A percentile compares a stretch with the other conserved stretches of the same genome.
phyloP scores from a whole-genome alignment of 2,113 vertebrate genomes.

The Phrynosoma platyrhinos region DNA sequence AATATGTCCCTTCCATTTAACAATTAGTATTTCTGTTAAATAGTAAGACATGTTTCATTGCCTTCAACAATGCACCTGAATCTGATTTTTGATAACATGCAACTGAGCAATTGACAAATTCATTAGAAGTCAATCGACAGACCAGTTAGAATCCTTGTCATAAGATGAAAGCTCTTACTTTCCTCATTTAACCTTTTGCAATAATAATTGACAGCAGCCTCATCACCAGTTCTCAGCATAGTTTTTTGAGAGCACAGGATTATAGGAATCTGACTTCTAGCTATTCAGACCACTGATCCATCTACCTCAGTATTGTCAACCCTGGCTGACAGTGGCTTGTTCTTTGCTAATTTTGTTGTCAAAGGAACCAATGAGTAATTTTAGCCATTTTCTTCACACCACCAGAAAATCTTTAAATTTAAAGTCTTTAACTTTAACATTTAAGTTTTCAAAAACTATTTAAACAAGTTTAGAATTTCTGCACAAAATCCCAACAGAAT shows the following conservation, averaged over 20 bases:
- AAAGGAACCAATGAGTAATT: too few relatives aligned
- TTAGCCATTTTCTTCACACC: too few relatives aligned
- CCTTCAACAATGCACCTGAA: background rate
- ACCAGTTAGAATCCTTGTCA: background rate
- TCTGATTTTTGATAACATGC: background rate
- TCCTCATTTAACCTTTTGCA: background rate
- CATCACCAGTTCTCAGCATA: background rate
- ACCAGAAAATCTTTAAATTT: too few relatives aligned
- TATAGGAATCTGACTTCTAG: background rate
- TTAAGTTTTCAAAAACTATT: too few relatives aligned
- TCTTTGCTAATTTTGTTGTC: too few relatives aligned
- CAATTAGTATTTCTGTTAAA: background rate
- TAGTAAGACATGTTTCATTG: background rate
- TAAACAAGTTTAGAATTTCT: too few relatives aligned
- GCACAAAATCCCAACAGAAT: too few relatives aligned
- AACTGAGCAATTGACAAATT: background rate
- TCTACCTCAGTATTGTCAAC: too few relatives aligned
- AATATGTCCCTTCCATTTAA: background rate
- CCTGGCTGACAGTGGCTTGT: too few relatives aligned
- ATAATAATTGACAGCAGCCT: background rate
- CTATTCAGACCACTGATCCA: too few relatives aligned
- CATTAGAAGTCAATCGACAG: background rate
- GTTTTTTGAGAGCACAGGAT: too few relatives aligned
- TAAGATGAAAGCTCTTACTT: background rate
- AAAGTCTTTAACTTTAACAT: too few relatives aligned